Conservation (phyloP, 2,888 invertebrate species). For the Tinea trinotella region DNA sequence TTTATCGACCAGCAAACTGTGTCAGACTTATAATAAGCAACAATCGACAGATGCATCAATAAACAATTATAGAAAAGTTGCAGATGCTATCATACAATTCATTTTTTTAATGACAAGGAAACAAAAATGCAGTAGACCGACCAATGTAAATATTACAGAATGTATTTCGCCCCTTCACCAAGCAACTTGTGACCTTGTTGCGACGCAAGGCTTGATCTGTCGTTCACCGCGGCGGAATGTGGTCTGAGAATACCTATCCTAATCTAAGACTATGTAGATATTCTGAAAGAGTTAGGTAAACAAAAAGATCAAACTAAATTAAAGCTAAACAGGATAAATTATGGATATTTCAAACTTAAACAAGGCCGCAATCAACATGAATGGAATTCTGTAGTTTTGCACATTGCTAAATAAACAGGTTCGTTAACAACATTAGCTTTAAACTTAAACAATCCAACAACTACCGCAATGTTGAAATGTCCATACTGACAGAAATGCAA, state of each 20-base stretch:
- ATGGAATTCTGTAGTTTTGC: constrained; percentile 30
- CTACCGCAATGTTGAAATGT: constrained; percentile 12
- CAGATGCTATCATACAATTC: not conserved
- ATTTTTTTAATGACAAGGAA: constrained; percentile 10
- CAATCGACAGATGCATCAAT: constrained; percentile 2
- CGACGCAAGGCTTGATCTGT: constrained; percentile 47
- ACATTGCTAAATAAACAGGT: constrained; percentile 42
- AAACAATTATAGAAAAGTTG: not conserved
- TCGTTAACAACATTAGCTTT: constrained; percentile 16
- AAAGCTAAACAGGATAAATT: not conserved
- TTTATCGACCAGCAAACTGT: constrained; percentile 3
- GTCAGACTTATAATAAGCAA: not conserved
- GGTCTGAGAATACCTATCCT: constrained; percentile 32
- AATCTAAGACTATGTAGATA: not conserved
- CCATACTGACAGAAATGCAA: not conserved
- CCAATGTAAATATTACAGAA: constrained; percentile 5
- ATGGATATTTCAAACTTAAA: constrained; percentile 12
- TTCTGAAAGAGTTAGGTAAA: not conserved
- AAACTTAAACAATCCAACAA: constrained; percentile 11
- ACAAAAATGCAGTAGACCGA: not conserved
- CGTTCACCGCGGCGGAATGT: constrained; percentile 58
- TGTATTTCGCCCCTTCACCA: constrained; percentile 49
- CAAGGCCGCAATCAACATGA: constrained; percentile 19
- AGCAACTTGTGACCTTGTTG: constrained; percentile 47
- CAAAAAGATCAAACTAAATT: constrained; percentile 1